Evolutionary conservation across 1,140 invertebrate genomes (phyloP), one percentile per base, ranked within the genome.

Genomic region (Drosophila bocqueti): DNA sequence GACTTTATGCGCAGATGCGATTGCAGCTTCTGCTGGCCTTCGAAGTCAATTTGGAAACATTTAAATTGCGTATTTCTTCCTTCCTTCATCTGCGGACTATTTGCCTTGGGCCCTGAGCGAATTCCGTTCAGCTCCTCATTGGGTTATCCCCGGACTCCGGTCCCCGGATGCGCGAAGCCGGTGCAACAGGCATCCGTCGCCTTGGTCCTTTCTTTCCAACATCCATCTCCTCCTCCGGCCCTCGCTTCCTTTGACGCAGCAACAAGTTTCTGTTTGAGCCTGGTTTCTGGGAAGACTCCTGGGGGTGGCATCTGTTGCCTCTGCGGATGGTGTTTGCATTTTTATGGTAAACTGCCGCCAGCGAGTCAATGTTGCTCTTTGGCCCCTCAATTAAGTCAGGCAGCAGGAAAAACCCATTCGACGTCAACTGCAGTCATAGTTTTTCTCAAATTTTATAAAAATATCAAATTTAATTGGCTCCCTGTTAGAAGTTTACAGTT

Each of bases 311-410:
- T 58, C 62, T 81, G 52, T 64, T 57, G 42, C 52, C 34, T 46
- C 26, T 71, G 31, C 31, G 67, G 54, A 24, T 66, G 42, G 46
- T 76, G 63, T 76, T 86, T 87, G 76, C 62, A 87, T 76, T 85
- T 82, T 76, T 38, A 64, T 63, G 60, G 49, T 40, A 54, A 47
- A 81, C 15, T 46, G 75, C 75, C 75, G 49, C 31, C 13, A 50
- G 75, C 64, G 31, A 46, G 29, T 58, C 49, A 81, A 61, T 71
- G 60, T 69, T 78, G 57, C 55, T 49, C 47, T 64, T 66, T 45
- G 45, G 42, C 29, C 26, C 43, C 50, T 36, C 74, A 81, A 81
- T 72, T 71, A 69, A 78, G 29, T 31, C 40, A 31, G 38, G 10
- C 13, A 46, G 15, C 36, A 29, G 31, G 38, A 11, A 77, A 76